Evolutionary conservation across 30 jellyfish, hydroid and myxozoan species (phyloP), one percentile per base, ranked within the genome.

Genomic region (Aurelia aurita complex sp. Pacific): DNA sequence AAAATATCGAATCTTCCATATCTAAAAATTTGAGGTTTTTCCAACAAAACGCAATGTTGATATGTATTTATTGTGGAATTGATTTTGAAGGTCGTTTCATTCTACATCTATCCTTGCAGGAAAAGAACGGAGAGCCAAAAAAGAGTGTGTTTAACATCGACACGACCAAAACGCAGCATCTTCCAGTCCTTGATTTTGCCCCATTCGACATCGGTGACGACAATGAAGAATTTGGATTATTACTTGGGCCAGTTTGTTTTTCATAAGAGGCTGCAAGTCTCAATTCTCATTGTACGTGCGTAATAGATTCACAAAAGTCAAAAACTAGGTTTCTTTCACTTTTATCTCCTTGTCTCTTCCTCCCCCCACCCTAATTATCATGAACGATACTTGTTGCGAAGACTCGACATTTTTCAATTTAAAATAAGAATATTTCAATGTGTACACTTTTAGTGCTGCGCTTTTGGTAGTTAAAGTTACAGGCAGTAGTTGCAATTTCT

Each of bases 161-260:
- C 6, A 65, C 97, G n/a, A 57, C 52, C 23, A 76, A 62, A 11
- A 59, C 66, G 51, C 76, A 82, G 66, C 83, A 90, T 61, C 76
- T 90, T 52, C 97, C 97, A 11, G 66, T 90, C 43, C 81, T 90
- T 46, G 97, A 90, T 70, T 76, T 90, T 54, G 97, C 94, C 35
- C 71, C 91, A 2, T 90, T 33, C 70, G 97, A 82, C 72, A 72
- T 82, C 62, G 97, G 94, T 57, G 94, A 54, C 53, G 51, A 50
- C 23, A 55, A 60, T 16, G 97, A 90, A 51, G 90, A 82, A 66
- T 90, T 90, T 36, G 97, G 97, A 40, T 43, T 80, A 65, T 57
- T 52, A 17, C 67, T 90, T 61, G 97, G 97, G 52, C 97, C 97
- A n/a, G 97, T 90, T 11, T 90, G 97, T 53, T 90, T 90, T 74